phyloP scores from a whole-genome alignment of 2,797 vertebrate genomes.

The Karalla daura region DNA sequence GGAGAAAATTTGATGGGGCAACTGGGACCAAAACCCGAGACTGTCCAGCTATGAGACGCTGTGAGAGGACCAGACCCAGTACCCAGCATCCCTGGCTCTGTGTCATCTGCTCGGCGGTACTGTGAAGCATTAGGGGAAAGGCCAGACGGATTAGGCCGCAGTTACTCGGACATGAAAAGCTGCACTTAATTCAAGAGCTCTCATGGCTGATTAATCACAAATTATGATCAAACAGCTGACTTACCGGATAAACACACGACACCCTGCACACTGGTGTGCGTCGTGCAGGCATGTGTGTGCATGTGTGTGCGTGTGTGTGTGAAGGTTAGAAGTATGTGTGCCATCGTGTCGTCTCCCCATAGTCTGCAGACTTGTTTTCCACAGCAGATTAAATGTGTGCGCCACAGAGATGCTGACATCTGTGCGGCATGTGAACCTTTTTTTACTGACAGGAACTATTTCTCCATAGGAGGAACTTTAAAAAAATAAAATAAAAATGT shows the following conservation, averaged over 20 bases:
- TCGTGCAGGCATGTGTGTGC: slow-evolving; percentile 25
- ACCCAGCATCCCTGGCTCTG: slow-evolving; percentile 17
- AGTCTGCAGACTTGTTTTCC: slow-evolving; percentile 69
- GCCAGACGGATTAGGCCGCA: slow-evolving; percentile 67
- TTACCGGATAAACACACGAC: slow-evolving; percentile 72
- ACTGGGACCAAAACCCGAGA: slow-evolving; percentile 31
- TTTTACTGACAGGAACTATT: background rate
- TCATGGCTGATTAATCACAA: slow-evolving; percentile 74
- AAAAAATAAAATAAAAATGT: too few relatives aligned
- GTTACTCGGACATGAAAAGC: slow-evolving; percentile 67
- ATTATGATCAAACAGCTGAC: slow-evolving; percentile 75
- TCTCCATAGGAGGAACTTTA: background rate
- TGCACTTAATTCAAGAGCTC: slow-evolving; percentile 64
- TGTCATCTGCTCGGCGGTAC: slow-evolving; percentile 57
- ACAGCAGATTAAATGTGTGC: slow-evolving; percentile 70
- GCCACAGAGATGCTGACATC: slow-evolving; percentile 45
- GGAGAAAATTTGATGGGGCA: background rate
- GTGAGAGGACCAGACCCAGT: slow-evolving; percentile 22
- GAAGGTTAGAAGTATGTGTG: background rate
- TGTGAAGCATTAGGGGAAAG: slow-evolving; percentile 51
- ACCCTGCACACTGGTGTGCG: slow-evolving; percentile 49
- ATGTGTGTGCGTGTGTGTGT: slow-evolving; percentile 9
- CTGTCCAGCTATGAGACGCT: slow-evolving; percentile 15
- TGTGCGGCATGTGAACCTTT: slow-evolving; percentile 55
- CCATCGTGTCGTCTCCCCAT: slow-evolving; percentile 54